These are phyloP conservation scores for Nebria ingens DNA, from an alignment of 1,140 invertebrate genomes.

Conservation along the genomic window DNA sequence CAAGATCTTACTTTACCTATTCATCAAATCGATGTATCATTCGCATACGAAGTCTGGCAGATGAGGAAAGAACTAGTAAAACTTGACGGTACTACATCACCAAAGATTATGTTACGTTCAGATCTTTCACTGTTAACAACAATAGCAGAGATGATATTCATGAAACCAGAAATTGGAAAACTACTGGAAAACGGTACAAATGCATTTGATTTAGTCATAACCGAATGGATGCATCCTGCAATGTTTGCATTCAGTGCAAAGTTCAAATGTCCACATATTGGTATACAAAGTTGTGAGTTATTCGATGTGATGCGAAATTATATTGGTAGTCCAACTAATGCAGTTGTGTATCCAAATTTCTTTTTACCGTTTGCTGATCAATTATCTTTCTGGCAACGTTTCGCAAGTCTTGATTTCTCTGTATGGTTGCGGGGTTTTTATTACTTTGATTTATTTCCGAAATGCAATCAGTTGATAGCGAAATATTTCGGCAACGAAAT, in stretches of 20 bases:
- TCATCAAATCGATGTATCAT: neutral
- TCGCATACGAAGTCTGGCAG: neutral
- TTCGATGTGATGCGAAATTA: conserved; percentile 16
- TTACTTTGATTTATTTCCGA: conserved; percentile 14
- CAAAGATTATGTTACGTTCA: neutral
- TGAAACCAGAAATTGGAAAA: conserved; percentile 19
- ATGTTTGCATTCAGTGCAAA: conserved; percentile 24
- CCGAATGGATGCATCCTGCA: conserved; percentile 24
- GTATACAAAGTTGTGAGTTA: conserved; percentile 19
- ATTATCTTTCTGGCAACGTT: conserved; percentile 5
- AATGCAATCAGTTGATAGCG: conserved; percentile 29
- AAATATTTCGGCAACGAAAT: conserved; percentile 33
- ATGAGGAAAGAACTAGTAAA: neutral
- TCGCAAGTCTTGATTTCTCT: neutral
- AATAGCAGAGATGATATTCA: neutral
- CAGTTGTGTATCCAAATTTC: neutral
- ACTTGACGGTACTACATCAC: neutral
- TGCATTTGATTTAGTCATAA: conserved; percentile 31
- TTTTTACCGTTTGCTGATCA: neutral
- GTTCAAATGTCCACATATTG: conserved; percentile 28
- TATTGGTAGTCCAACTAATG: conserved; percentile 18
- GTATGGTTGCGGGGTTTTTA: conserved; percentile 10
- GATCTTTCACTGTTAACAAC: neutral
- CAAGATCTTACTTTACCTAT: conserved; percentile 1
- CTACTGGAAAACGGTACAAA: conserved; percentile 22